Evolutionary conservation across 2,797 vertebrate species (phyloP), one percentile per base, ranked within the genome.

Genomic region (Macropodus opercularis): DNA sequence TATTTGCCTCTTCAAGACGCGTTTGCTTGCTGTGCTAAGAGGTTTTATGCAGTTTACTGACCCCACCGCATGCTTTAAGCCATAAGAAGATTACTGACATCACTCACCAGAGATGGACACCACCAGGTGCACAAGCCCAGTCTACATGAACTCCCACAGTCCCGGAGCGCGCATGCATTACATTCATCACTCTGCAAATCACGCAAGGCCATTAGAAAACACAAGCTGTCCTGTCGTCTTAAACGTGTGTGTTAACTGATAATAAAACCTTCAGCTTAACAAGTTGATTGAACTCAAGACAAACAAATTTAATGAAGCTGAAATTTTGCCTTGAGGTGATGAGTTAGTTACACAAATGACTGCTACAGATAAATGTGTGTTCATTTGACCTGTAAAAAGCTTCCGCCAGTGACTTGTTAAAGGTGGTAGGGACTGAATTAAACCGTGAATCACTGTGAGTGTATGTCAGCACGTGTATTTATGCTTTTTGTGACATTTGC

Each of bases 21-120:
- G n/a, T n/a, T n/a, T 26, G 12, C 18, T n/a, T 21, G 24, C 35
- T 13, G 5, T 44, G 24, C 49, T 46, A 12, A 21, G 17, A 31
- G 12, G 15, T 9, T 27, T 22, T 22, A 11, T 52, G 10, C 14
- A 21, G 14, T 29, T 29, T 43, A n/a, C 36, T 57, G 23, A 50
- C 54, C 41, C 29, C 35, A 34, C 31, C 41, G 39, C 31, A 50
- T 52, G 22, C 40, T 66, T 8, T 13, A 39, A 51, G 40, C n/a
- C 24, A 53, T 24, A 68, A 57, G 62, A 78, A 68, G 56, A 50
- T 27, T 24, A 24, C 6, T 70, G 68, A 72, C 50, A 34, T 78
- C 52, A 71, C 58, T 38, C 15, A 4, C 38, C 5, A 7, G 26
- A 76, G 66, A 83, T 12, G 31, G 85, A 81, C 66, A 54, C 49